Conservation (phyloP, 2,797 vertebrate genomes). For the Menidia menidia region DNA sequence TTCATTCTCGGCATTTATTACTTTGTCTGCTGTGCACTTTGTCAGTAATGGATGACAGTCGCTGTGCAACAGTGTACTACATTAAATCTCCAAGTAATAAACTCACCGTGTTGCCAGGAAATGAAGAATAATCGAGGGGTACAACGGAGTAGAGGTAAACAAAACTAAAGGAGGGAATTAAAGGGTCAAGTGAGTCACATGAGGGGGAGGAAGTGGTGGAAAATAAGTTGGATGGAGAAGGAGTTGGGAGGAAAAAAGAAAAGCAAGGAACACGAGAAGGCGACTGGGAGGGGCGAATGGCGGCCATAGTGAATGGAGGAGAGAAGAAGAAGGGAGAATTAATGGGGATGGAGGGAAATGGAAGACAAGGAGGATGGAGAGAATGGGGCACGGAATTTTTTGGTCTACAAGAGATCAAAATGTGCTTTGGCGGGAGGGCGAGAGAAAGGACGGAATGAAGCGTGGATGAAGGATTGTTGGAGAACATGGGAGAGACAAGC, state of each 20-base stretch:
- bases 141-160: constrained; percentile 22
- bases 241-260: neutral
- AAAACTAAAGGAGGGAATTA: constrained; percentile 23
- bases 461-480: constrained; percentile 53
- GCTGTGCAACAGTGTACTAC: constrained; percentile 13
- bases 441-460: constrained; percentile 40
- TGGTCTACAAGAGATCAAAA: constrained; percentile 34
- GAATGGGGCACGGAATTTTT: constrained; percentile 27
- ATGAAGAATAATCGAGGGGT: constrained; percentile 24
- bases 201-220: neutral
- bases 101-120: constrained; percentile 25
- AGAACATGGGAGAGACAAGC: constrained; percentile 42
- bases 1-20: constrained; percentile 24
- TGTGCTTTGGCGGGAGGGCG: constrained; percentile 42
- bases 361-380: constrained; percentile 11
- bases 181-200: neutral
- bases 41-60: constrained; percentile 31
- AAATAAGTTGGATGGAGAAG: neutral
- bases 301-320: neutral
- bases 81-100: constrained; percentile 50
- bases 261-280: neutral
- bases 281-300: neutral
- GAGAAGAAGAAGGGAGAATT: constrained; percentile 7
- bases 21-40: constrained; percentile 10
- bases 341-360: constrained; percentile 3